Conservation (phyloP, 2,797 vertebrate genomes). For the Acipenser transmontanus region DNA sequence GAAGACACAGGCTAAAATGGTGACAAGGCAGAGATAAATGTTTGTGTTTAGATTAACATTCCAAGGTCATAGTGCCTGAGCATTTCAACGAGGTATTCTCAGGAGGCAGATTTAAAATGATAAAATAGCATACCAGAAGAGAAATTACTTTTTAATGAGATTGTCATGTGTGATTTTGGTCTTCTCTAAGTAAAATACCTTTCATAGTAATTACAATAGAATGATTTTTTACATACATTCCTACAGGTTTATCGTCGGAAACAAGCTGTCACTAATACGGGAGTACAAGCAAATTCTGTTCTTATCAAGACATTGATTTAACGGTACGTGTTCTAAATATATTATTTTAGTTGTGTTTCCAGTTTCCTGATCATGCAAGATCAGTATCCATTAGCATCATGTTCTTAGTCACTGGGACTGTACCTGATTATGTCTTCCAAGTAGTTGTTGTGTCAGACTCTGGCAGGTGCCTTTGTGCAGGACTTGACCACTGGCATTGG, state of each 20-base stretch:
- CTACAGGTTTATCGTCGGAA: constrained; percentile 25
- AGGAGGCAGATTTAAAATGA: constrained; percentile 38
- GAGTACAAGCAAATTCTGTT: not conserved
- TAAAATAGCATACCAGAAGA: constrained; percentile 39
- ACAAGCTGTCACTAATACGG: not conserved
- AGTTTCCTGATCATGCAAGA: too few relatives aligned
- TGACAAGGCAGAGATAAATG: constrained; percentile 62
- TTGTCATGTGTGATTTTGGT: constrained; percentile 52
- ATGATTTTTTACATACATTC: constrained; percentile 36
- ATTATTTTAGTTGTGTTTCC: too few relatives aligned
- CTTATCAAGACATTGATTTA: too few relatives aligned
- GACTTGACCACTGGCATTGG: too few relatives aligned
- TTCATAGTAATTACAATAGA: constrained; percentile 26
- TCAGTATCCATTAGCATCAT: too few relatives aligned
- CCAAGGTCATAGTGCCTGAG: constrained; percentile 61
- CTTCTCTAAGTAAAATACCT: constrained; percentile 33
- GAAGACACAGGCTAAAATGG: constrained; percentile 53
- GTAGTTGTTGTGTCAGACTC: too few relatives aligned
- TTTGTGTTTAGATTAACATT: constrained; percentile 56
- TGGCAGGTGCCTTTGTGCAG: too few relatives aligned
- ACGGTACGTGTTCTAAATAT: too few relatives aligned
- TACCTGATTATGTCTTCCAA: too few relatives aligned
- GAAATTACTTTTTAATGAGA: constrained; percentile 55
- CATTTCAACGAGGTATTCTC: constrained; percentile 62
- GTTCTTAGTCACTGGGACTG: too few relatives aligned